Evolutionary conservation across 2,113 vertebrate species (phyloP).

Genomic region (Paramisgurnus dabryanus): DNA sequence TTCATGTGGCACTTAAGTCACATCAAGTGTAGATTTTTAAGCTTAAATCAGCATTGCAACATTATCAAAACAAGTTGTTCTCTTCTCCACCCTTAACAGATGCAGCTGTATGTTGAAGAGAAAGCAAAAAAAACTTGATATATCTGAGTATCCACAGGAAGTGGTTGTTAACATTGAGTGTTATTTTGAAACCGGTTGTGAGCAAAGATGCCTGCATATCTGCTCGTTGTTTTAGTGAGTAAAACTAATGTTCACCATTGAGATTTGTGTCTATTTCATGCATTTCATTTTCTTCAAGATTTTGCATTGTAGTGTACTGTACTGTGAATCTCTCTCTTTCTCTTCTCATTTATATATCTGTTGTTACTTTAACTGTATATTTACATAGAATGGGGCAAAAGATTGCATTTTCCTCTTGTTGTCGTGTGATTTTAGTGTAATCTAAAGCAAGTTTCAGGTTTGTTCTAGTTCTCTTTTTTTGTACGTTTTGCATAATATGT

Average conservation of each 20-base stretch:
- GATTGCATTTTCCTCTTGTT: too few relatives aligned
- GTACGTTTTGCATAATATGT: too few relatives aligned
- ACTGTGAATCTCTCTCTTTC: not conserved
- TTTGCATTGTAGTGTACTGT: not conserved
- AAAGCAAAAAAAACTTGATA: conserved; percentile 82
- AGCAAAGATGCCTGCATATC: too few relatives aligned
- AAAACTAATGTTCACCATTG: not conserved
- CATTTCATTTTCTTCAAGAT: not conserved
- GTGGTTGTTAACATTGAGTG: not conserved
- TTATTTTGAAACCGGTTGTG: not conserved
- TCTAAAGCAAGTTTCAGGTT: too few relatives aligned
- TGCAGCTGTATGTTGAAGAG: conserved; percentile 98
- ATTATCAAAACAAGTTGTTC: not conserved
- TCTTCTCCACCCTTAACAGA: conserved; percentile 69
- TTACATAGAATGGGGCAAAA: too few relatives aligned
- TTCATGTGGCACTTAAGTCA: too few relatives aligned
- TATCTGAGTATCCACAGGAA: not conserved
- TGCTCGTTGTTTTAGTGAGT: not conserved
- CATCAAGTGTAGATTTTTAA: not conserved
- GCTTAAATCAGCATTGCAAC: not conserved
- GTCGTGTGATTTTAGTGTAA: too few relatives aligned
- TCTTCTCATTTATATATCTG: not conserved
- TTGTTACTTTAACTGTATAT: too few relatives aligned
- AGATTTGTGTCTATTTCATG: not conserved
- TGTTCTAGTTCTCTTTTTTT: too few relatives aligned